These are phyloP conservation scores for Blastobasis lacticolella DNA, from an alignment of 2,888 invertebrate genomes.

Conservation along the genomic window DNA sequence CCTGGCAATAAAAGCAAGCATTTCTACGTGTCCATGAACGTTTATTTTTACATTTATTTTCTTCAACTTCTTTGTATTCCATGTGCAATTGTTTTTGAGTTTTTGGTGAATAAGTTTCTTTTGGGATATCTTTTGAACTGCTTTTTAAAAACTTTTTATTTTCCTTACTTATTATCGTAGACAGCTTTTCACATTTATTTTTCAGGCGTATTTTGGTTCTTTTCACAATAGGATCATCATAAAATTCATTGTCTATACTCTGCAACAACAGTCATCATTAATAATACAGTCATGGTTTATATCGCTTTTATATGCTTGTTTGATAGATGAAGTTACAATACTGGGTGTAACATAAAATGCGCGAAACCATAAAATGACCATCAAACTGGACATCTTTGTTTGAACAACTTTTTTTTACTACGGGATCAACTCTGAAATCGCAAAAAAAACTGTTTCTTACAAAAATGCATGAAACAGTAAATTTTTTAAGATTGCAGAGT, in stretches of 20 bases:
- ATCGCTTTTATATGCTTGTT: no score
- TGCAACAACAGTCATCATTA: background rate
- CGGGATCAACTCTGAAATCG: no score
- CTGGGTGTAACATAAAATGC: no score
- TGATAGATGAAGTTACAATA: no score
- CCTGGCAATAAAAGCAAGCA: slow-evolving; percentile 7
- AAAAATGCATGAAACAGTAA: no score
- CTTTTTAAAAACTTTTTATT: background rate
- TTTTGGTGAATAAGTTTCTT: background rate
- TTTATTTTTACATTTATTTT: background rate
- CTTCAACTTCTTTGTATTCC: background rate
- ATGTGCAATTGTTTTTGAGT: background rate
- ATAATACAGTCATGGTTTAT: no score
- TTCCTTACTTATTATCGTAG: background rate
- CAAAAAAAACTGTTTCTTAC: no score
- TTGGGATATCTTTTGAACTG: background rate
- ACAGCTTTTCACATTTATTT: background rate
- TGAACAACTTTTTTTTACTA: no score
- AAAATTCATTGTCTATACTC: background rate
- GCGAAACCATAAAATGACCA: no score
- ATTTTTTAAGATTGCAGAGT: no score
- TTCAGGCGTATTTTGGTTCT: background rate
- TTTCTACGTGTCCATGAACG: slow-evolving; percentile 6
- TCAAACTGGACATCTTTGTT: no score
- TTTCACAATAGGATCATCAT: background rate